Evolutionary conservation across 2,797 vertebrate genomes (phyloP).

Genomic region (Clarias platycephalus): DNA sequence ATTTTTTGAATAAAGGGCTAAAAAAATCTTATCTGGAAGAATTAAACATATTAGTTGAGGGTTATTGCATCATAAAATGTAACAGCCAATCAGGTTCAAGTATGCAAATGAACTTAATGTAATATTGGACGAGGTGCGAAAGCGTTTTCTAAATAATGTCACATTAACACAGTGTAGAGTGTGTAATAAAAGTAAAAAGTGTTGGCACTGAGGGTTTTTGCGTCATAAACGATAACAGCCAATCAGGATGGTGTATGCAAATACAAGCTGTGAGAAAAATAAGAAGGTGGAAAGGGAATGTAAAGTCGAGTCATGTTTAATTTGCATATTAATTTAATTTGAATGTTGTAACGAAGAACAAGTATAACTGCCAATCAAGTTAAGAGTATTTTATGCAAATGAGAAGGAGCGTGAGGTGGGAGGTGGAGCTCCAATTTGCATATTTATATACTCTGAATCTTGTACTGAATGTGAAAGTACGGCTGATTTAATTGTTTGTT

Average conservation of each 20-base stretch:
- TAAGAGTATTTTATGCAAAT: not conserved
- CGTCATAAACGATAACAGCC: not conserved
- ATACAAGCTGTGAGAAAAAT: not conserved
- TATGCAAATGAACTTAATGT: not conserved
- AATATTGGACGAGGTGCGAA: not conserved
- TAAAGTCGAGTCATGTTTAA: not conserved
- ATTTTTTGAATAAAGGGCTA: not conserved
- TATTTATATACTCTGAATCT: not conserved
- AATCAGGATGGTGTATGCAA: conserved; percentile 3
- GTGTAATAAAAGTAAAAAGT: not conserved
- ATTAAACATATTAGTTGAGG: not conserved
- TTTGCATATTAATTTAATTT: not conserved
- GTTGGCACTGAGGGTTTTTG: not conserved
- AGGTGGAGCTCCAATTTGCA: not conserved
- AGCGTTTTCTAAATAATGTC: not conserved
- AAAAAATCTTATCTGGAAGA: not conserved
- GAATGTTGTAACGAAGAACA: not conserved
- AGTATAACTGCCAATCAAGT: not conserved
- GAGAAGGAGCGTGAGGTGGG: not conserved
- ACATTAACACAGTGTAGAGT: not conserved
- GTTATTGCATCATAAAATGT: conserved; percentile 7
- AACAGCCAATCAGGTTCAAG: not conserved
- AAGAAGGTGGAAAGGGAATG: not conserved
- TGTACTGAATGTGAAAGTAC: not conserved
- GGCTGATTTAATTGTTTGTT: not conserved